A percentile compares a stretch with the other conserved stretches of the same genome.
Conservation (phyloP, 2,888 invertebrate species). For the Orchesella flavescens region DNA sequence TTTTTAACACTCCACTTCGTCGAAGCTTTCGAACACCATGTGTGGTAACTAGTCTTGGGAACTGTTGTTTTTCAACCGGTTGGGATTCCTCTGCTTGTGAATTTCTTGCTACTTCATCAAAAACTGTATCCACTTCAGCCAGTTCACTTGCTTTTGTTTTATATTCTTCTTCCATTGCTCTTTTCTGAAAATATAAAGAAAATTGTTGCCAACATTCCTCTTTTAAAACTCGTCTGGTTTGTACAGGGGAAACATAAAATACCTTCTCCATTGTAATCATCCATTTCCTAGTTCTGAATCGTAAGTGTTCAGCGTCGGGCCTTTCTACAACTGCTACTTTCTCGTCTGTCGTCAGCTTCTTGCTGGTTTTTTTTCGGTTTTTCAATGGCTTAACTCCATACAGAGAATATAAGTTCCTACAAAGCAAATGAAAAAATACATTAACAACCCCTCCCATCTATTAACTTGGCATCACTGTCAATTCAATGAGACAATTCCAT, state of each 20-base stretch:
- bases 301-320: neutral
- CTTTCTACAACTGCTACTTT: neutral
- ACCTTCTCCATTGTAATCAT: constrained; percentile 1
- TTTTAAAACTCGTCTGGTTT: too few species aligned
- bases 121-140: constrained; percentile 26
- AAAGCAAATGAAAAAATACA: too few species aligned
- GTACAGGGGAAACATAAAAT: neutral
- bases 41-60: neutral
- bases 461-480: too few species aligned
- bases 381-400: constrained; percentile 4
- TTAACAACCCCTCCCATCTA: too few species aligned
- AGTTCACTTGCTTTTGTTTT: neutral
- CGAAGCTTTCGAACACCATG: neutral
- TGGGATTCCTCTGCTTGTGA: neutral
- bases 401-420: constrained; percentile 24
- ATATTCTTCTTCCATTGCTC: constrained; percentile 54
- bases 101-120: constrained; percentile 2
- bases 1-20: neutral
- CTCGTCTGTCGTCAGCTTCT: neutral
- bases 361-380: neutral
- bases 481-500: too few species aligned
- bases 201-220: neutral
- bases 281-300: neutral
- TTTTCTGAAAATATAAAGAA: constrained; percentile 33
- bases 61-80: neutral